Conservation (phyloP, 2,797 vertebrate species). For the Smutsia gigantea region DNA sequence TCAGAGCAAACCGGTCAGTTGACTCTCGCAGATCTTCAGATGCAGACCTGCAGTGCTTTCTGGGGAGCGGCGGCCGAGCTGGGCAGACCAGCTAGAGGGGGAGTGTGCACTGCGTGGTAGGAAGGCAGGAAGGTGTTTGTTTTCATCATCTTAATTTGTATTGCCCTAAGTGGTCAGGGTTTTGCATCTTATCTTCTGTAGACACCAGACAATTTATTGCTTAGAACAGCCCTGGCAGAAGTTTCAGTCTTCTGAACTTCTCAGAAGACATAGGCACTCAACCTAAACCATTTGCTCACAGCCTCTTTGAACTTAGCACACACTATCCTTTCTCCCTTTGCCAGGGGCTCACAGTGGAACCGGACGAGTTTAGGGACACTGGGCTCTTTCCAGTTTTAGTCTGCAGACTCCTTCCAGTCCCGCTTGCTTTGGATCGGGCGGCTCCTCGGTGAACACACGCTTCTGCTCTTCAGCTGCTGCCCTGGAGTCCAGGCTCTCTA, state of each 20-base stretch:
- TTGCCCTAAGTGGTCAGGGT: background rate
- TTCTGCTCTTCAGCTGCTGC: background rate
- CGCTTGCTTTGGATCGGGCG: background rate
- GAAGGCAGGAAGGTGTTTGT: background rate
- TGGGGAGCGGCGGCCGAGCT: background rate
- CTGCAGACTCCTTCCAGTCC: background rate
- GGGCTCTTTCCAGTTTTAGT: background rate
- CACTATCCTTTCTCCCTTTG: background rate
- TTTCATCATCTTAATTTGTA: conserved; percentile 34
- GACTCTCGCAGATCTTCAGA: background rate
- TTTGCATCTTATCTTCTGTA: conserved; percentile 45
- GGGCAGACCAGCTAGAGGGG: background rate
- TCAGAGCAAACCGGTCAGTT: background rate
- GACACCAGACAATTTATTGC: conserved; percentile 42
- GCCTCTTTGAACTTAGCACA: conserved; percentile 59
- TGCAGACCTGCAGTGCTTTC: too few relatives aligned
- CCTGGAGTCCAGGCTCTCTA: background rate
- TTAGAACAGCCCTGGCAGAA: background rate
- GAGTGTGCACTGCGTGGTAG: background rate
- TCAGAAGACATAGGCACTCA: conserved; percentile 30
- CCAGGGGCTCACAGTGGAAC: background rate
- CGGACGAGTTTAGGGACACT: background rate
- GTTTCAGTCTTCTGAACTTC: conserved; percentile 26
- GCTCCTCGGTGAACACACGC: background rate
- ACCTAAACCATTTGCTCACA: conserved; percentile 9